A percentile compares a stretch with the other conserved stretches of the same genome.
phyloP scores from a whole-genome alignment of 2,797 vertebrate genomes.

The Acanthis flammea region DNA sequence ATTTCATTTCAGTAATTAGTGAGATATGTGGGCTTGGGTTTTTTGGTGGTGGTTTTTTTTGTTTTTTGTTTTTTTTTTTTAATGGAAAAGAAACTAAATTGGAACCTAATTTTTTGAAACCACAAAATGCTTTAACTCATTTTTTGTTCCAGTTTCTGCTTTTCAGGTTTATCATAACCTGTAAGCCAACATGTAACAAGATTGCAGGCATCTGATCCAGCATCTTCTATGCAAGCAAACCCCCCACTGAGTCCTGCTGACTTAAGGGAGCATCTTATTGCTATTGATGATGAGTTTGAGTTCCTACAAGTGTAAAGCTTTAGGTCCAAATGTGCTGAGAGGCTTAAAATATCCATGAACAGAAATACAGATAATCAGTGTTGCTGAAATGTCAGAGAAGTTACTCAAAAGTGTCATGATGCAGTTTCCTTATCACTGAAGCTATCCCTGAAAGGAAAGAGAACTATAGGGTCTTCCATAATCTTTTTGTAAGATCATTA shows the following conservation, averaged over 20 bases:
- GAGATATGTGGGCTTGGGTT: neutral
- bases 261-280: neutral
- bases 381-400: constrained; percentile 51
- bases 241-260: neutral
- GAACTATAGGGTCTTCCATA: neutral
- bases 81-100: neutral
- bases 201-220: neutral
- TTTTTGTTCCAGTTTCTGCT: neutral
- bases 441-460: constrained; percentile 5
- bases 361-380: constrained; percentile 26
- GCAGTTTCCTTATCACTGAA: constrained; percentile 37
- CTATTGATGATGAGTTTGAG: neutral
- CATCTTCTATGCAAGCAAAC: neutral
- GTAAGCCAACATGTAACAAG: neutral
- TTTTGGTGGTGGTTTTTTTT: neutral
- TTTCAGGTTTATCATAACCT: neutral
- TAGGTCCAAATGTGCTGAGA: constrained; percentile 8
- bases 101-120: neutral
- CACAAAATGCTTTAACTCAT: neutral
- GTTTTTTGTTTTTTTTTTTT: neutral
- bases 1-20: neutral
- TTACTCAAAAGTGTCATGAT: constrained; percentile 16
- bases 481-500: constrained; percentile 45
- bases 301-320: neutral
- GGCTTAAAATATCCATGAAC: constrained; percentile 49